These are phyloP conservation scores for Lichenostomus cassidix DNA, from an alignment of 2,113 vertebrate species.

Conservation along the genomic window DNA sequence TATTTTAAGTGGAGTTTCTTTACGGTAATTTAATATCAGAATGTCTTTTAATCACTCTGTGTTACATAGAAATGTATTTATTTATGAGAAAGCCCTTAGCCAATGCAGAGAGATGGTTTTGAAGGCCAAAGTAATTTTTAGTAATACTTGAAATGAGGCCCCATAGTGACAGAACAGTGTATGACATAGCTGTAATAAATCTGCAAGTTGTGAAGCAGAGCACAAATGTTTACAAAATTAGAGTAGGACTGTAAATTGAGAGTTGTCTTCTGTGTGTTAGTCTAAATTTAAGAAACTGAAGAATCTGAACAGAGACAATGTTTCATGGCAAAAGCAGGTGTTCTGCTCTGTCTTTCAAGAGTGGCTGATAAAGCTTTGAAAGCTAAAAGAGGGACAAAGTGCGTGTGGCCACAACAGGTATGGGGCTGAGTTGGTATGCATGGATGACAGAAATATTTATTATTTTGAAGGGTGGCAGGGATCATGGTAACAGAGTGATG, in stretches of 20 bases:
- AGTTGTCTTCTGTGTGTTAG: neutral
- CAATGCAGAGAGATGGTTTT: neutral
- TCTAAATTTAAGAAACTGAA: neutral
- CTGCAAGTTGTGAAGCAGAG: neutral
- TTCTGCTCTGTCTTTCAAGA: neutral
- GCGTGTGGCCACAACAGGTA: neutral
- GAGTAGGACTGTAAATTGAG: neutral
- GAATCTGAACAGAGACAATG: neutral
- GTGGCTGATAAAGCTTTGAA: neutral
- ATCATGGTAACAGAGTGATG: neutral
- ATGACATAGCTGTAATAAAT: neutral
- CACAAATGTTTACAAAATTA: neutral
- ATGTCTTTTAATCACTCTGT: neutral
- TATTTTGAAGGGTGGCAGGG: neutral
- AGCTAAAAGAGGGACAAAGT: neutral
- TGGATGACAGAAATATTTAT: neutral
- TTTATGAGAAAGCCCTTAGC: neutral
- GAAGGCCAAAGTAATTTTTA: neutral
- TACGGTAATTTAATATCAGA: neutral
- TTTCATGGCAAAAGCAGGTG: neutral
- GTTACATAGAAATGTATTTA: neutral
- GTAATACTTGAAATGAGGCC: neutral
- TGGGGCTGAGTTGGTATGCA: neutral
- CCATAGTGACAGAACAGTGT: neutral
- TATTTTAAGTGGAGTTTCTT: neutral